A percentile compares a stretch with the other conserved stretches of the same genome.
Evolutionary conservation across 2,797 vertebrate genomes (phyloP).

Genomic region (Pogoniulus pusillus): DNA sequence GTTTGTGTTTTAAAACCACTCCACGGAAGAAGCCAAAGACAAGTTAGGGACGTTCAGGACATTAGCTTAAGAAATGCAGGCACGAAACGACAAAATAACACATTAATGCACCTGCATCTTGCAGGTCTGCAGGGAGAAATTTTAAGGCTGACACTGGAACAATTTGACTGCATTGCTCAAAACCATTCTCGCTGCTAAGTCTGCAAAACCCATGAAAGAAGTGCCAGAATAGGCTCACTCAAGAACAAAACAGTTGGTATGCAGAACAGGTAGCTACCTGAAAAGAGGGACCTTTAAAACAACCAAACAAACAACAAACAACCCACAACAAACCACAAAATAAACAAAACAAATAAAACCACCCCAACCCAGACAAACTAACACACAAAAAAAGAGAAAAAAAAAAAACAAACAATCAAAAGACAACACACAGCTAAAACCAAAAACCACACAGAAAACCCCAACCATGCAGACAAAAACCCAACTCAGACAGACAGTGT

Average conservation of each 20-base stretch:
- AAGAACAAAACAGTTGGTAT: not conserved
- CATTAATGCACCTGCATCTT: not conserved
- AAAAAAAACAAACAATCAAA: not conserved
- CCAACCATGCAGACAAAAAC: too few relatives aligned
- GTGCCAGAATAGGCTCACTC: not conserved
- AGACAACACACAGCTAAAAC: too few relatives aligned
- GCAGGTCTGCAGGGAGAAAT: not conserved
- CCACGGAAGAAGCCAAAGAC: not conserved
- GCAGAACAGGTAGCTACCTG: not conserved
- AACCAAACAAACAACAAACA: not conserved
- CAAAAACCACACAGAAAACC: not conserved
- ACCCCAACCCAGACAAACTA: too few relatives aligned
- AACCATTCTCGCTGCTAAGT: not conserved
- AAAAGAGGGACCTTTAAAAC: not conserved
- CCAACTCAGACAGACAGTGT: not conserved
- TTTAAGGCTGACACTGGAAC: not conserved
- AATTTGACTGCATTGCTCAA: not conserved
- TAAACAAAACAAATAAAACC: not conserved
- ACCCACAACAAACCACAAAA: not conserved
- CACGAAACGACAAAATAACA: not conserved
- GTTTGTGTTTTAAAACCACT: constrained; percentile 8
- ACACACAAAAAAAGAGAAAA: too few relatives aligned
- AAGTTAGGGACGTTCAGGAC: not conserved
- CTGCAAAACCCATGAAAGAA: not conserved
- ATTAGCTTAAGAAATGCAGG: not conserved